Base-by-base conservation (phyloP, 2,113 vertebrate species). In the Danionella cerebrum region DNA sequence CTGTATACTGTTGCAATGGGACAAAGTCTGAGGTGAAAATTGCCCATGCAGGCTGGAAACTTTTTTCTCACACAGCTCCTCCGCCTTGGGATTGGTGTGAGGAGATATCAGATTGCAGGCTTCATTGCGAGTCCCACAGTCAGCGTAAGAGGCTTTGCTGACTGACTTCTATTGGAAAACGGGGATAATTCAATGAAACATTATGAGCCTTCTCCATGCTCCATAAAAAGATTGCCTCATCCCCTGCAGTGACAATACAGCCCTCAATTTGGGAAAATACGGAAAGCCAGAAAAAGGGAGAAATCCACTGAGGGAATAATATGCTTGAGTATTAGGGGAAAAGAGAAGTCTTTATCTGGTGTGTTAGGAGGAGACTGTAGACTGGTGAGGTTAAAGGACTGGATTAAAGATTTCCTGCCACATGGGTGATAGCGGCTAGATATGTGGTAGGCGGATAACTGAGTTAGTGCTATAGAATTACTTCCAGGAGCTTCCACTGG, bases 151-250 rank as follows among this genome's bases (percentile, higher is more conserved):
- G 78, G 82, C 78, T 81, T 84, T 84, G 67, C 70, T 63, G 69
- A 72, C 70, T 68, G 51, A 45, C 65, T 50, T 31, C 41, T n/a
- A 57, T 64, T 64, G 69, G 62, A 75, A 79, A 84, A 84, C 76
- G 76, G 74, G 75, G 77, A 83, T 84, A 72, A 84, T 85, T 86
- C 81, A 86, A 82, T 84, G 79, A 86, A 85, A 84, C 78, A 80
- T 84, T 79, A 80, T 77, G 79, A 59, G 73, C 84, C 79, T 80
- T 75, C 80, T 86, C 79, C 59, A 74, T 75, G 78, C 79, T 80
- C 78, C 79, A 81, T 84, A 78, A 84, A 82, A 76, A 85, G 83
- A 85, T 83, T 84, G 81, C 76, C 31, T 65, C 50, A 39, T 27
- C 31, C 44, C 48, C 52, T 70, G n/a, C 45, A 24, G 19, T 33